A percentile compares a stretch with the other conserved stretches of the same genome.
Conservation (phyloP, 2,797 vertebrate species). For the Holocentrus rufus region DNA sequence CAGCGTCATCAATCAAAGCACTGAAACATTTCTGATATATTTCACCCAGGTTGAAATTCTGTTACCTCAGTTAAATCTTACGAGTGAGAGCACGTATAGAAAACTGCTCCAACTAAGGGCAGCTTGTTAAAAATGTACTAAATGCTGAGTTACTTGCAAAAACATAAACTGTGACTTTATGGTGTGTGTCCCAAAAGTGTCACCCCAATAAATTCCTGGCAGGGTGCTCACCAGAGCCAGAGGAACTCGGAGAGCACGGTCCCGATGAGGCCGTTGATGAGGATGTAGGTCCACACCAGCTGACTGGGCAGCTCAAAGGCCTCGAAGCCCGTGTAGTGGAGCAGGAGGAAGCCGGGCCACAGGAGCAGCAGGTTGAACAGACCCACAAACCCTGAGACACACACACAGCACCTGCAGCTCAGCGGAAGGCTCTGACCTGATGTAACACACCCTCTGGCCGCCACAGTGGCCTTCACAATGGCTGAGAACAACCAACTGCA, state of each 20-base stretch:
- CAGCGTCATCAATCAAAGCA: background rate
- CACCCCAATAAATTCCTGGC: background rate
- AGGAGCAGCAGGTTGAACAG: slow-evolving; percentile 95
- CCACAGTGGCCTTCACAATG: too few relatives aligned
- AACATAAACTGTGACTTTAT: background rate
- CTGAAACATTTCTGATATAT: background rate
- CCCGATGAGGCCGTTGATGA: slow-evolving; percentile 95
- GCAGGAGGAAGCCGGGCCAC: slow-evolving; percentile 95
- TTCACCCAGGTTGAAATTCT: background rate
- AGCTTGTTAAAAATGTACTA: background rate
- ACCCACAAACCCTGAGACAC: slow-evolving; percentile 90
- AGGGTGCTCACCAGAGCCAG: slow-evolving; percentile 90
- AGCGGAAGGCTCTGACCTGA: background rate
- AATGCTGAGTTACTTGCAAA: background rate
- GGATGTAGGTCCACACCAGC: slow-evolving; percentile 93
- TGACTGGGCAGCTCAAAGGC: slow-evolving; percentile 94
- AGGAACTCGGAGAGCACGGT: slow-evolving; percentile 97
- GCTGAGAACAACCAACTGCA: too few relatives aligned
- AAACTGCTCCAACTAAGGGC: background rate
- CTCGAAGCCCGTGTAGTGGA: slow-evolving; percentile 96
- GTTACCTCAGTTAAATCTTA: background rate
- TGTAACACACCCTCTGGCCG: background rate
- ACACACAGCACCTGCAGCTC: slow-evolving; percentile 32
- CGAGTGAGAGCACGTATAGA: background rate
- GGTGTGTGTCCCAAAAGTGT: background rate